These are phyloP conservation scores for Bursaphelenchus okinawaensis DNA, from an alignment of 2,888 invertebrate species.

Conservation along the genomic window DNA sequence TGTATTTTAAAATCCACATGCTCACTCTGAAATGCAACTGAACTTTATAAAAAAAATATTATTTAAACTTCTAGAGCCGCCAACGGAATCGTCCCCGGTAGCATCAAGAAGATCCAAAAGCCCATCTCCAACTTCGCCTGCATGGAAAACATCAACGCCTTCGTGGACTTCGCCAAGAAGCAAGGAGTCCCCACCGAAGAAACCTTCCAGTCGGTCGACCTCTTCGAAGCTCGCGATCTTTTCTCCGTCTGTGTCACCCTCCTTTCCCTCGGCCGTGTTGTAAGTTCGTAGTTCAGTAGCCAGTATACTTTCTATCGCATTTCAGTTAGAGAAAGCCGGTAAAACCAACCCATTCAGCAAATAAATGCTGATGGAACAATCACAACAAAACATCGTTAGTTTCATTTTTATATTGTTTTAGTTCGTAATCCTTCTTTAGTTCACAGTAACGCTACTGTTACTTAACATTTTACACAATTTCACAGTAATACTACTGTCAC, in stretches of 20 bases:
- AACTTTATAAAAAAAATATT: constrained; percentile 9
- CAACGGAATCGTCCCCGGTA: constrained; percentile 77
- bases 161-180: constrained; percentile 76
- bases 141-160: constrained; percentile 96
- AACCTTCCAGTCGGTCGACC: constrained; percentile 77
- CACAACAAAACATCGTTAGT: constrained; percentile 7
- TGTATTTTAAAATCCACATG: neutral
- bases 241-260: constrained; percentile 70
- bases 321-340: constrained; percentile 50
- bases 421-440: constrained; percentile 3
- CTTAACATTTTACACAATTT: too few species aligned
- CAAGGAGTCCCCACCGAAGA: constrained; percentile 79
- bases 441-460: too few species aligned
- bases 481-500: too few species aligned
- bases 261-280: constrained; percentile 49
- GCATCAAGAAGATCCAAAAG: constrained; percentile 84
- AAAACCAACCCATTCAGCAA: constrained; percentile 47
- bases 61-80: constrained; percentile 71
- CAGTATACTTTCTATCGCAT: constrained; percentile 10
- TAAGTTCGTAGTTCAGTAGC: constrained; percentile 26
- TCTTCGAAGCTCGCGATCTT: constrained; percentile 92
- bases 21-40: neutral
- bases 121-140: constrained; percentile 90
- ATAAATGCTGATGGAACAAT: constrained; percentile 6
- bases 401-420: neutral